Conservation (phyloP, 2,797 vertebrate genomes). For the Centropyge bicolor region DNA sequence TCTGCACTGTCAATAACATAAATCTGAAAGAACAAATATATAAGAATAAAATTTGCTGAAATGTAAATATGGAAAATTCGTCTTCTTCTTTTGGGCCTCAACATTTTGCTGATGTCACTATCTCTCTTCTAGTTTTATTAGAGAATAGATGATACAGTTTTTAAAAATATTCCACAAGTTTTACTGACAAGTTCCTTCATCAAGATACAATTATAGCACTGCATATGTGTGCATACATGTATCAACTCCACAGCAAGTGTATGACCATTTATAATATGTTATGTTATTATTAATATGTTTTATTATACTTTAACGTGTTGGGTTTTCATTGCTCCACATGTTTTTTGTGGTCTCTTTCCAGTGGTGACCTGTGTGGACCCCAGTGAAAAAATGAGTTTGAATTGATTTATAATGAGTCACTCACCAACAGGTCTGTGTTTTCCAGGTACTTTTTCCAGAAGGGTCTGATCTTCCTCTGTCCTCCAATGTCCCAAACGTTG, state of each 20-base stretch:
- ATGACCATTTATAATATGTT: neutral
- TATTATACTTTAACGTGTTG: neutral
- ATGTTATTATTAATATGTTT: too few species aligned
- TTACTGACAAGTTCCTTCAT: neutral
- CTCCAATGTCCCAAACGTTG: conserved; percentile 93
- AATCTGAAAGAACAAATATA: conserved; percentile 82
- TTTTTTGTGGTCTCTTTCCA: conserved; percentile 7
- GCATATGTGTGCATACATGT: neutral
- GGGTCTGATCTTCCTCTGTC: conserved; percentile 90
- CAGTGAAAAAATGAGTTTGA: neutral
- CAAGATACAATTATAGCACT: neutral
- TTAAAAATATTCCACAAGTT: conserved; percentile 10
- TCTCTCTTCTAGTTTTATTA: neutral
- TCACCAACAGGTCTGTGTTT: conserved; percentile 92
- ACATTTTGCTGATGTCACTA: neutral
- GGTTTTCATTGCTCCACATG: neutral
- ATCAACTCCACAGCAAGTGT: neutral
- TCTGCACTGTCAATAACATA: conserved; percentile 94
- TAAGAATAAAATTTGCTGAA: neutral
- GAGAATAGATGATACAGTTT: neutral
- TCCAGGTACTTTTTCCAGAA: conserved; percentile 95
- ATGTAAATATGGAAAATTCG: neutral
- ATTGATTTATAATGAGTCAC: neutral
- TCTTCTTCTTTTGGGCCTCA: neutral
- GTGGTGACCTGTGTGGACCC: neutral